These are phyloP conservation scores for Minunthozetes semirufus DNA, from an alignment of 2,888 invertebrate species.

Conservation along the genomic window DNA sequence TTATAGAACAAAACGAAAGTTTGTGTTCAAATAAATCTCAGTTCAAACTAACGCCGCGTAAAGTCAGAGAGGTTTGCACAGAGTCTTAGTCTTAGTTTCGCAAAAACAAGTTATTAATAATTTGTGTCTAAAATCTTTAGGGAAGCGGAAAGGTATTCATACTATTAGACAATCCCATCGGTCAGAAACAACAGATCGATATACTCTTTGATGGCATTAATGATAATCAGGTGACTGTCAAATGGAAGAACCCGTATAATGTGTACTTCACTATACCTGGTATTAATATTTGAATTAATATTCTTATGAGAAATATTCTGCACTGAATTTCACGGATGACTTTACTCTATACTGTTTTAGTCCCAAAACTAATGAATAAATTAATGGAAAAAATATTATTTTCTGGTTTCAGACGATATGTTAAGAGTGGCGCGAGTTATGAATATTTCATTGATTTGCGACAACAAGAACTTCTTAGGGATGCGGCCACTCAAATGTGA, in stretches of 20 bases:
- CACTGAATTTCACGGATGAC: background rate
- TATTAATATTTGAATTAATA: conserved; percentile 45
- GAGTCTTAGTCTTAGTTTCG: background rate
- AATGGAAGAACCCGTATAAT: conserved; percentile 73
- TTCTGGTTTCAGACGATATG: background rate
- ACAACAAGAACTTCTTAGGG: conserved; percentile 53
- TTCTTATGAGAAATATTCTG: too few species aligned
- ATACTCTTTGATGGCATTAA: conserved; percentile 74
- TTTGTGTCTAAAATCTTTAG: conserved; percentile 49
- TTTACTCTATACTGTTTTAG: background rate
- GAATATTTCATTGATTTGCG: conserved; percentile 11
- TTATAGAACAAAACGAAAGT: conserved; percentile 63
- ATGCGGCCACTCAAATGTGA: conserved; percentile 80
- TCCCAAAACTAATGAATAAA: background rate
- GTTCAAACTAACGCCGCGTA: conserved; percentile 43
- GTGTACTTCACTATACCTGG: conserved; percentile 74
- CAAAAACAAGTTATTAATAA: background rate
- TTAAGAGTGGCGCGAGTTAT: conserved; percentile 13
- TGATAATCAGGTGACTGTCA: conserved; percentile 66
- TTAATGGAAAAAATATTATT: background rate
- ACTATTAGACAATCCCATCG: conserved; percentile 67
- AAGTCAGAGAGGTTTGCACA: conserved; percentile 42
- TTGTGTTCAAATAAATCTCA: conserved; percentile 43
- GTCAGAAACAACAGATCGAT: conserved; percentile 67
- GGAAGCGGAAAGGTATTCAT: conserved; percentile 76